A percentile compares a stretch with the other conserved stretches of the same genome.
phyloP scores from a whole-genome alignment of 2,113 vertebrate genomes.

The Phocoena phocoena region DNA sequence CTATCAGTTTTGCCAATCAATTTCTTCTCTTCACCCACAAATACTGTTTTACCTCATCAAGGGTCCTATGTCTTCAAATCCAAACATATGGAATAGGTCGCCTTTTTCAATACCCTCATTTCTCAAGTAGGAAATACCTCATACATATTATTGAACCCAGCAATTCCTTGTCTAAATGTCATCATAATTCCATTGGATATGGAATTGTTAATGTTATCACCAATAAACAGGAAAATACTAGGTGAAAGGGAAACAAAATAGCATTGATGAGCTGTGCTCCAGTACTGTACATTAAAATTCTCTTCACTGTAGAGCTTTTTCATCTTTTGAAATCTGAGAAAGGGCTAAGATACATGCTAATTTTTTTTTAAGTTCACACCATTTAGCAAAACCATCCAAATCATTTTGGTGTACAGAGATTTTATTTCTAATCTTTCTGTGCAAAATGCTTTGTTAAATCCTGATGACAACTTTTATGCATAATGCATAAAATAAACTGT shows the following conservation, averaged over 20 bases:
- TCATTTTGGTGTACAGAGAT: conserved; percentile 85
- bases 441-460: conserved; percentile 89
- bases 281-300: conserved; percentile 45
- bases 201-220: background rate
- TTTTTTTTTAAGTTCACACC: conserved; percentile 83
- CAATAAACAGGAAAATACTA: conserved; percentile 32
- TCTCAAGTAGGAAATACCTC: background rate
- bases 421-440: conserved; percentile 87
- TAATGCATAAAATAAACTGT: conserved; percentile 89
- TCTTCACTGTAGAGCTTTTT: conserved; percentile 67
- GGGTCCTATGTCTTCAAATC: background rate
- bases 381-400: conserved; percentile 85
- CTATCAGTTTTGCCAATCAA: background rate
- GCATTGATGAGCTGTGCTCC: background rate
- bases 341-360: conserved; percentile 81
- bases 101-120: background rate
- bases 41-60: background rate
- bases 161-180: background rate
- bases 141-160: background rate
- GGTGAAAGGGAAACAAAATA: background rate
- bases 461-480: conserved; percentile 88
- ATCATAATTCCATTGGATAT: background rate
- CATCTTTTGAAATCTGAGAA: conserved; percentile 75
- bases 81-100: background rate
- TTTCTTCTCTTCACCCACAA: background rate